A percentile compares a stretch with the other conserved stretches of the same genome.
These are phyloP conservation scores for Osmoderma eremita DNA, from an alignment of 2,888 invertebrate species.

Conservation along the genomic window DNA sequence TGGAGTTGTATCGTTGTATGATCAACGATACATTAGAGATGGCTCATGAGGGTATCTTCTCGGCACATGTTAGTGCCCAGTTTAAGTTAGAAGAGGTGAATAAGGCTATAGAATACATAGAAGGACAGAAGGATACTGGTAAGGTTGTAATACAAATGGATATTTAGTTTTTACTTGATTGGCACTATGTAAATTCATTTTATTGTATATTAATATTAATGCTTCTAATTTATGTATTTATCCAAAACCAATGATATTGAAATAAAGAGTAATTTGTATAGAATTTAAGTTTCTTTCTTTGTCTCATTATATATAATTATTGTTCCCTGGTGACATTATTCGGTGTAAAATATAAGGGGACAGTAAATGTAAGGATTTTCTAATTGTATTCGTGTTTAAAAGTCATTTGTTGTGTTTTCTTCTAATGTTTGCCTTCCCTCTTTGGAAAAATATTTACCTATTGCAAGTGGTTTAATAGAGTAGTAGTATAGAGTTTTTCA, in stretches of 20 bases:
- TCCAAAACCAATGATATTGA: slow-evolving; percentile 7
- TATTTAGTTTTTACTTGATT: slow-evolving; percentile 43
- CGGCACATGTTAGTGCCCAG: slow-evolving; percentile 67
- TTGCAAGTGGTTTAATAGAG: no score
- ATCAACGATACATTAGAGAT: slow-evolving; percentile 69
- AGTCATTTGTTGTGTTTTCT: no score
- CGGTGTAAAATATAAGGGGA: no score
- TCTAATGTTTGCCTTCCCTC: no score
- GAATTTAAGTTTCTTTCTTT: background rate
- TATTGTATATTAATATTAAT: background rate
- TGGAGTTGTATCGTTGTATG: slow-evolving; percentile 66
- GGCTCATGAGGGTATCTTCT: slow-evolving; percentile 71
- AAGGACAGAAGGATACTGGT: slow-evolving; percentile 69
- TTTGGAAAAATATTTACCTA: no score
- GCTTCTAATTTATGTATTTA: slow-evolving; percentile 7
- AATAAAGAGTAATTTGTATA: slow-evolving; percentile 25
- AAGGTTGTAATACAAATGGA: slow-evolving; percentile 68
- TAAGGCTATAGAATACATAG: slow-evolving; percentile 69
- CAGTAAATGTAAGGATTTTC: no score
- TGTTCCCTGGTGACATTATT: no score
- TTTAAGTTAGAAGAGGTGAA: slow-evolving; percentile 70
- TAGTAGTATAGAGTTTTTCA: no score
- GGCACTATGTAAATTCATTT: background rate
- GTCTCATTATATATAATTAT: no score
- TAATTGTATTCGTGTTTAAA: no score